Evolutionary conservation across 2,113 vertebrate genomes (phyloP).

Genomic region (Globicephala melas): DNA sequence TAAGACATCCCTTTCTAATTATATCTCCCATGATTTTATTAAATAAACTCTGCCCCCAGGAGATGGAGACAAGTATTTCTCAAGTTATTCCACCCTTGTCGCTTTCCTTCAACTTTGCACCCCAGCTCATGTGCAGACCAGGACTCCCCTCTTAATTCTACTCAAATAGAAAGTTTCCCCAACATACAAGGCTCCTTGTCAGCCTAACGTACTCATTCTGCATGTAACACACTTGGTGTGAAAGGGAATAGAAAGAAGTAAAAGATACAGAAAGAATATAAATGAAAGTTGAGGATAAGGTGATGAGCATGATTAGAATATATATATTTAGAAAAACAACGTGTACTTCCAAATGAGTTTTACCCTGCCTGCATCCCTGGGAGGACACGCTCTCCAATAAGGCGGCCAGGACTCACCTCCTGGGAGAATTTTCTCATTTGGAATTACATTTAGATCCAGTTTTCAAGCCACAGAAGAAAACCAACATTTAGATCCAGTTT

Average conservation of each 20-base stretch:
- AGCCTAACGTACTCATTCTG: not conserved
- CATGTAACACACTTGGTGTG: not conserved
- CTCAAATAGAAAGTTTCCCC: not conserved
- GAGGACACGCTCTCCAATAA: not conserved
- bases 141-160: not conserved
- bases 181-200: not conserved
- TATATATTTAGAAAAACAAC: not conserved
- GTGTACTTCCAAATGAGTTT: not conserved
- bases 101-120: not conserved
- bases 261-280: not conserved
- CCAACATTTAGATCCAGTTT: not conserved
- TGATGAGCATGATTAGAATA: not conserved
- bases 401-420: not conserved
- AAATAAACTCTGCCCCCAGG: not conserved
- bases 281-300: not conserved
- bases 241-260: not conserved
- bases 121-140: not conserved
- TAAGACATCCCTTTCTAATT: not conserved
- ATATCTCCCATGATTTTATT: not conserved
- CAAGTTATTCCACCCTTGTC: too few species aligned
- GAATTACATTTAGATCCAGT: not conserved
- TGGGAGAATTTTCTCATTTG: not conserved
- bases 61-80: not conserved
- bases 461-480: constrained; percentile 37
- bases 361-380: not conserved